These are phyloP conservation scores for Anas bernieri DNA, from an alignment of 2,797 vertebrate species.

Conservation along the genomic window DNA sequence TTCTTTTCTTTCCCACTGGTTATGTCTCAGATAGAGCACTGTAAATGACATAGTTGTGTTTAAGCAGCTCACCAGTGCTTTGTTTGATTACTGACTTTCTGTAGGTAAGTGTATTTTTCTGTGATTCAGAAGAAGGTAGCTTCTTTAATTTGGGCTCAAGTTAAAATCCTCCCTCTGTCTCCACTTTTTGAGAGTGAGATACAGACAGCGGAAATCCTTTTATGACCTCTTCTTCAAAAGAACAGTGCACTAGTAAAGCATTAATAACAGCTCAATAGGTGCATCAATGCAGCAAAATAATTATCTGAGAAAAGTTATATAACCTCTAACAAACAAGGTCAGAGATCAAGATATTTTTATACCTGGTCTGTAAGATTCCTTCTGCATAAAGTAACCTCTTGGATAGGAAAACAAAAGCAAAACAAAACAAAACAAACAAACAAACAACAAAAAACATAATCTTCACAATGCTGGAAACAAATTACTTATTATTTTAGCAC, in stretches of 20 bases:
- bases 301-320: conserved; percentile 2
- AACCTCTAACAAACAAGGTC: neutral
- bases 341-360: conserved; percentile 7
- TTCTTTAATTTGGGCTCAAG: neutral
- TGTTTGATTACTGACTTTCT: neutral
- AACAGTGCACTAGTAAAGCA: neutral
- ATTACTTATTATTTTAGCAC: neutral
- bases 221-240: neutral
- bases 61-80: neutral
- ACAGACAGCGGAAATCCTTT: neutral
- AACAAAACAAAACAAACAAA: neutral
- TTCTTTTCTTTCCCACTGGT: neutral
- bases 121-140: neutral
- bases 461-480: neutral
- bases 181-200: neutral
- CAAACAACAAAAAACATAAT: neutral
- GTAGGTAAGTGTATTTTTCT: neutral
- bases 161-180: neutral
- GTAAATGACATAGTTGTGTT: neutral
- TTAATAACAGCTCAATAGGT: conserved; percentile 3
- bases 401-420: neutral
- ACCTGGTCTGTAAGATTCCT: neutral
- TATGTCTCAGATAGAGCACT: neutral
- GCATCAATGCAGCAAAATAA: conserved; percentile 19
- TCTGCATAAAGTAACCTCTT: neutral